A percentile compares a stretch with the other conserved stretches of the same genome.
These are phyloP conservation scores for Isurus oxyrinchus DNA, from an alignment of 2,113 vertebrate species.

Conservation along the genomic window DNA sequence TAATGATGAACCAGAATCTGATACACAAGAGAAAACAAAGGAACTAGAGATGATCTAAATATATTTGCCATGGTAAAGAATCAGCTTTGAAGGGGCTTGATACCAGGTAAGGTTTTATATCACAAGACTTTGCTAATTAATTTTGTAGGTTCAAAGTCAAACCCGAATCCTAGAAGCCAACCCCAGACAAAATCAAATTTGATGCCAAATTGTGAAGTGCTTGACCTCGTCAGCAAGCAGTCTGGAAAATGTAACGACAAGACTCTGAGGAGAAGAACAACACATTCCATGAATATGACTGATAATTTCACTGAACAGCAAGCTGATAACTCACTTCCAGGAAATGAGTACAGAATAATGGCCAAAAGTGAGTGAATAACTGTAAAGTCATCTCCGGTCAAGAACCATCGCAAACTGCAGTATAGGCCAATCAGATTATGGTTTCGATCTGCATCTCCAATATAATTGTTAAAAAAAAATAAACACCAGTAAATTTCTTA, in stretches of 20 bases:
- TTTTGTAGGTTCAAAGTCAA: neutral
- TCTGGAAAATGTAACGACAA: neutral
- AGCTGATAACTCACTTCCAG: conserved; percentile 11
- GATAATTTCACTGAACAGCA: neutral
- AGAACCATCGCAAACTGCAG: neutral
- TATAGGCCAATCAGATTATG: neutral
- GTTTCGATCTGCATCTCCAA: neutral
- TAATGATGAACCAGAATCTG: too few species aligned
- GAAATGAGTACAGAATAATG: neutral
- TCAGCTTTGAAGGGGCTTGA: neutral
- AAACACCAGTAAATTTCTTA: neutral
- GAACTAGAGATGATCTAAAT: neutral
- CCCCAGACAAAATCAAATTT: neutral
- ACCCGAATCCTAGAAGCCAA: neutral
- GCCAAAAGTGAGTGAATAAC: neutral
- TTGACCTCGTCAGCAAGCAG: neutral
- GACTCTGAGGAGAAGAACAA: neutral
- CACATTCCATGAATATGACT: neutral
- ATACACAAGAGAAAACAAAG: neutral
- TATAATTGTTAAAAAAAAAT: neutral
- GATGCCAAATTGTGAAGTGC: neutral
- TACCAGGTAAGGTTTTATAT: too few species aligned
- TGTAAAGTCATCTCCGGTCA: neutral
- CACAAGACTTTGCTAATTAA: neutral
- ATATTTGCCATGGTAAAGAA: neutral